Evolutionary conservation across 1,140 invertebrate genomes (phyloP), one percentile per base, ranked within the genome.

Genomic region (Helicoverpa armigera): DNA sequence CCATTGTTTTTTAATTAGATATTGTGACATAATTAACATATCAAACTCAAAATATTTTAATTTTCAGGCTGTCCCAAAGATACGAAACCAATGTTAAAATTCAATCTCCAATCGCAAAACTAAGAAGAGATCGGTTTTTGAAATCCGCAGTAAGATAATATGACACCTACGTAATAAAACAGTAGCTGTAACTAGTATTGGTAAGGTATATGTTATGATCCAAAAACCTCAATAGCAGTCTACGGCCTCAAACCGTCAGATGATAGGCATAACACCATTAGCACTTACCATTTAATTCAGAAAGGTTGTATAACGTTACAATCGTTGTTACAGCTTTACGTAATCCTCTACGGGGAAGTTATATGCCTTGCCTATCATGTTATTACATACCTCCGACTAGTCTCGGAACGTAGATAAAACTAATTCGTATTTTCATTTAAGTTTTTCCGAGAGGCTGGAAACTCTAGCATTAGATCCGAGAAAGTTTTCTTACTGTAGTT

Each of bases 231-330:
- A 54, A 72, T 72, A 72, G 23, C n/a, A 10, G 23, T 1, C 51
- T 14, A 54, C 12, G 50, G 35, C 50, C 50, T 54, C 48, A 69
- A 69, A 51, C 31, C 35, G 69, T 54, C 23, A 72, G 14, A 29
- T 72, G 50, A 72, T 54, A 18, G 69, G 54, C 51, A 69, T 14
- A 9, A 58, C 12, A 63, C 61, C 31, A 63, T 70, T 70, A 70
- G 18, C 65, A 50, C 7, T 51, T 70, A 12, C 12, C 23, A 9
- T 23, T 35, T 31, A 4, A n/a, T 54, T 29, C n/a, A 72, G 31
- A 72, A 72, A 72, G 16, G 50, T 72, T 72, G 69, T 16, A 72
- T 72, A 72, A 72, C 29, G 16, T 53, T 70, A 67, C 67, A 54
- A 2, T 54, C 18, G 50, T 9, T 43, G 4, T 43, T 43, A 72